Conservation (phyloP, 1,140 invertebrate species). For the Pseudomyrmex concolor region DNA sequence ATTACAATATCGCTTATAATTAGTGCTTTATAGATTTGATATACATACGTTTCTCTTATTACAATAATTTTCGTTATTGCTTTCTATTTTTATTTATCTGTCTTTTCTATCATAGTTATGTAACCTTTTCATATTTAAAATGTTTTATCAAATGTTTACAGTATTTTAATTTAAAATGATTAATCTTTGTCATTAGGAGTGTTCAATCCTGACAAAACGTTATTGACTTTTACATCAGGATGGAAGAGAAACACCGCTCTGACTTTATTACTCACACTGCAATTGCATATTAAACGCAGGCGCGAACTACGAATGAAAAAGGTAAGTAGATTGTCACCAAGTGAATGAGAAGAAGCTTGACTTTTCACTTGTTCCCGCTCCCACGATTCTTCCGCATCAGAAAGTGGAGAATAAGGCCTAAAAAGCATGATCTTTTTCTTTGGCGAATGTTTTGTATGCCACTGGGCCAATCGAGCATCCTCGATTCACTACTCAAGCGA, state of each 20-base stretch:
- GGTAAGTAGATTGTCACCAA: conserved; percentile 48
- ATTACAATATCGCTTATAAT: not conserved
- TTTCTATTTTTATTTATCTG: not conserved
- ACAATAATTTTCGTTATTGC: not conserved
- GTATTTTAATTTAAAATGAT: not conserved
- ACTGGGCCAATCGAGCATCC: conserved; percentile 82
- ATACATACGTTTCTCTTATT: not conserved
- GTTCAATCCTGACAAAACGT: not conserved
- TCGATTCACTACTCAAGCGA: conserved; percentile 69
- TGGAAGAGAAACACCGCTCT: not conserved
- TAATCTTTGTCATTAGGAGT: not conserved
- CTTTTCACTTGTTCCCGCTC: conserved; percentile 59
- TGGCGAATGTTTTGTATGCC: conserved; percentile 81
- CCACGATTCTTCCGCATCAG: conserved; percentile 49
- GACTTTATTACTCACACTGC: not conserved
- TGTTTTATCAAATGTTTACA: too few species aligned
- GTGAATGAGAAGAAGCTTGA: conserved; percentile 63
- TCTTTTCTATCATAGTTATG: not conserved
- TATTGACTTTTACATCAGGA: not conserved
- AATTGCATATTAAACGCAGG: not conserved
- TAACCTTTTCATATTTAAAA: too few species aligned
- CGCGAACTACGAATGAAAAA: conserved; percentile 26
- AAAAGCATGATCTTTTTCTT: conserved; percentile 80
- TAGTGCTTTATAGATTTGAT: not conserved
- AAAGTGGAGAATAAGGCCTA: conserved; percentile 84